Evolutionary conservation across 2,113 vertebrate genomes (phyloP).

Genomic region (Toxotes jaculatrix): DNA sequence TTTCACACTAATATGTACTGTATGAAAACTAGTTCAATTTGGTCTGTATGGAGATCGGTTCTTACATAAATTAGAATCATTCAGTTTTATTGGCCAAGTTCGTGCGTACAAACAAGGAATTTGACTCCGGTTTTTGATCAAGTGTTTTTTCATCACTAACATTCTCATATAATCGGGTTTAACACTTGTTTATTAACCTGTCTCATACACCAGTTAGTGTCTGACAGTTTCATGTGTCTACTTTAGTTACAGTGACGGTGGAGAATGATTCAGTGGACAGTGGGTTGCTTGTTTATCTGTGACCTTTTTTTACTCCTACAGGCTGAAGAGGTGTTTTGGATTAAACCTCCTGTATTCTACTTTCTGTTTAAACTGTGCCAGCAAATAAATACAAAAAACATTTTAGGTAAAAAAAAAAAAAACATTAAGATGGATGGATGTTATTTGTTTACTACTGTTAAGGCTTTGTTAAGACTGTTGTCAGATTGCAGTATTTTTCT

Average conservation of each 20-base stretch:
- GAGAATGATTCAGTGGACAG: slow-evolving; percentile 18
- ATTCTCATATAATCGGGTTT: neutral
- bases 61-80: too few relatives aligned
- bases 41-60: neutral
- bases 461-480: neutral
- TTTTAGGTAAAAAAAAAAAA: neutral
- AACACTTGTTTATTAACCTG: neutral
- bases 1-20: neutral
- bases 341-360: neutral
- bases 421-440: neutral
- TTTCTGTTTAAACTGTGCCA: slow-evolving; percentile 1
- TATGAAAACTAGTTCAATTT: neutral
- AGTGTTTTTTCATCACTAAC: neutral
- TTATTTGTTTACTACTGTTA: neutral
- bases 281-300: slow-evolving; percentile 24
- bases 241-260: neutral
- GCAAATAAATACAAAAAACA: neutral
- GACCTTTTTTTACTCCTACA: slow-evolving; percentile 23
- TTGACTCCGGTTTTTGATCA: neutral
- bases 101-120: too few relatives aligned
- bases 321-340: slow-evolving; percentile 29
- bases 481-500: neutral
- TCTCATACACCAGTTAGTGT: neutral
- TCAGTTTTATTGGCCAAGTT: too few relatives aligned
- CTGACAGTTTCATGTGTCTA: neutral